Evolutionary conservation across 1,140 invertebrate species (phyloP), one percentile per base, ranked within the genome.

Genomic region (Saccostrea glomerata): DNA sequence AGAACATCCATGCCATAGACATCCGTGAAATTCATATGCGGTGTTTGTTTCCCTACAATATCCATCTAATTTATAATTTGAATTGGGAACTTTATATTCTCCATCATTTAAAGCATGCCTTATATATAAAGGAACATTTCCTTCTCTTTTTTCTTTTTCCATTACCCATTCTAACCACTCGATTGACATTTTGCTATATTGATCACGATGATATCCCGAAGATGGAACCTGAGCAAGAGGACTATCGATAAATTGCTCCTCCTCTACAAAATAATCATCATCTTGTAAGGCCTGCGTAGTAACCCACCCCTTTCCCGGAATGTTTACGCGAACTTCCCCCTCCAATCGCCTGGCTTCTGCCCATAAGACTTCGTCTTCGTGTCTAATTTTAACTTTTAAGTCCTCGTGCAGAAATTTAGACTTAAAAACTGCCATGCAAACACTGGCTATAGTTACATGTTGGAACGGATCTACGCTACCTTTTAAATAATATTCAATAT

Each of bases 1-100:
- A 23, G 82, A 84, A 87, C 91, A 91, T 0, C 92, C 91, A 60
- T 92, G 92, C 84, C 86, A 92, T 2, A 88, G 54, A 86, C 91
- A 92, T 23, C 90, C 88, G 55, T 87, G 56, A 63, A 90, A 93
- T 84, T 93, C 89, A 66, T 88, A 91, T 0, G 56, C 87, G 5
- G 73, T 89, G 82, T 85, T 82, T 87, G 89, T 40, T 47, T 89
- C 56, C 54, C 25, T 17, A 9, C 85, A 84, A 63, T 87, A 92
- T n/a, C 89, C 90, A 23, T 92, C 89, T n/a, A 87, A 30, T 25
- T 83, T 66, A 54, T 89, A 90, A 9, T 56, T 40, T 17, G 84
- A 86, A 23, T 70, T 85, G 3, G 70, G 60, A 2, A 91, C 54
- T 15, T 25, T 15, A 13, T 47, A 73, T 47, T 91, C 89, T 13